Percentiles rank a stretch among this genome's conserved stretches.
Evolutionary conservation across 1,140 invertebrate genomes (phyloP).

Genomic region (Drosophila nigrodunni): DNA sequence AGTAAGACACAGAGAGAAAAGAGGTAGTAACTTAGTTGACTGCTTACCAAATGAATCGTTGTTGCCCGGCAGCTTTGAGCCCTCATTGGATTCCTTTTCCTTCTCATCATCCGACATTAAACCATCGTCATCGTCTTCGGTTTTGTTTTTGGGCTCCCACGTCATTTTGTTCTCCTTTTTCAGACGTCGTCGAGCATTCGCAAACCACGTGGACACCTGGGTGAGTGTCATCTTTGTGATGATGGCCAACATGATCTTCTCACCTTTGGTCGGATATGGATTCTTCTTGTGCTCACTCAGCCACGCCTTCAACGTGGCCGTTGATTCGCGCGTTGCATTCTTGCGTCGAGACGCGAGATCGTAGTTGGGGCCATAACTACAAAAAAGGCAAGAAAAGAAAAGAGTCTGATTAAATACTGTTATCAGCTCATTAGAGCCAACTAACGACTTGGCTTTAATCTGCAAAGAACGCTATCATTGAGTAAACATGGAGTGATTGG

Average conservation of each 20-base stretch:
- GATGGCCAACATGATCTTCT: slow-evolving; percentile 98
- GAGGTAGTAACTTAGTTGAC: slow-evolving; percentile 14
- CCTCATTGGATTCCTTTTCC: slow-evolving; percentile 87
- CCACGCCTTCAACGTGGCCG: slow-evolving; percentile 98
- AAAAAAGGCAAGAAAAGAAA: slow-evolving; percentile 35
- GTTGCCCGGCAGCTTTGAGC: slow-evolving; percentile 84
- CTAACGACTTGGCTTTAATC: slow-evolving; percentile 14
- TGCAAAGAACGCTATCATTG: slow-evolving; percentile 21
- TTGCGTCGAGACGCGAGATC: slow-evolving; percentile 96
- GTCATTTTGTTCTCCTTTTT: slow-evolving; percentile 99
- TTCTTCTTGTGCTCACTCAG: slow-evolving; percentile 98
- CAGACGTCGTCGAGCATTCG: slow-evolving; percentile 94
- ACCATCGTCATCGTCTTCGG: slow-evolving; percentile 95
- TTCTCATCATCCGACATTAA: slow-evolving; percentile 94
- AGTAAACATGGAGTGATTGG: slow-evolving; percentile 26
- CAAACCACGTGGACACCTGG: slow-evolving; percentile 98
- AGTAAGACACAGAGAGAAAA: no score
- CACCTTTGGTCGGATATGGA: slow-evolving; percentile 97
- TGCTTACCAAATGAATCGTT: slow-evolving; percentile 63
- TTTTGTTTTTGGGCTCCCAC: slow-evolving; percentile 97
- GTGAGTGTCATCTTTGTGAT: slow-evolving; percentile 98
- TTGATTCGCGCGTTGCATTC: slow-evolving; percentile 98
- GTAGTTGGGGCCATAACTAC: slow-evolving; percentile 96
- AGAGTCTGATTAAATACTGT: neutral
- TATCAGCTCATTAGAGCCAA: slow-evolving; percentile 6